A percentile compares a stretch with the other conserved stretches of the same genome.
Conservation (phyloP, 2,888 invertebrate genomes). For the Melinaea menophilus region DNA sequence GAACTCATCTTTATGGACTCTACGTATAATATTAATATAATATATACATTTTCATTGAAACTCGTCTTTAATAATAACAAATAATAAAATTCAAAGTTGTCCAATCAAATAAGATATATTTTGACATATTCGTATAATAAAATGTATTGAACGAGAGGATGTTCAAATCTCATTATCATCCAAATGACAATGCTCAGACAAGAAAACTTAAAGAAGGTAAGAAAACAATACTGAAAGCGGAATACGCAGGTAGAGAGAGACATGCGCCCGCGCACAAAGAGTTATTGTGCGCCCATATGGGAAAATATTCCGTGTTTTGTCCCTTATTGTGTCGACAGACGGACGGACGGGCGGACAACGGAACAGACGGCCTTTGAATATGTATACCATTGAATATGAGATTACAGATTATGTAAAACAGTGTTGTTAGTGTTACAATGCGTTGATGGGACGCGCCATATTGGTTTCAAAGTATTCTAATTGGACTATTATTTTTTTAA, state of each 20-base stretch:
- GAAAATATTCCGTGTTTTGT: constrained; percentile 75
- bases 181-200: constrained; percentile 25
- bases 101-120: no score
- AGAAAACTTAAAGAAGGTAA: constrained; percentile 34
- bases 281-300: constrained; percentile 70
- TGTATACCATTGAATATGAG: constrained; percentile 53
- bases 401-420: constrained; percentile 48
- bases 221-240: constrained; percentile 54
- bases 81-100: no score
- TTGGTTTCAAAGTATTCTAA: background rate
- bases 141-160: no score
- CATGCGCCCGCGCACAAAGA: constrained; percentile 55
- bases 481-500: no score
- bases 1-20: no score
- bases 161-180: constrained; percentile 14
- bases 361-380: constrained; percentile 73
- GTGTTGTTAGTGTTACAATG: constrained; percentile 38
- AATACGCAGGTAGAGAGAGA: constrained; percentile 50
- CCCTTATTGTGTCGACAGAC: constrained; percentile 71
- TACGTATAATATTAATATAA: no score
- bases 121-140: no score
- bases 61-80: no score
- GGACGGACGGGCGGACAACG: constrained; percentile 72
- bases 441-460: background rate
- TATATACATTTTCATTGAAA: no score